These are phyloP conservation scores for Heteropelma amictum DNA, from an alignment of 2,888 invertebrate genomes.

Conservation along the genomic window DNA sequence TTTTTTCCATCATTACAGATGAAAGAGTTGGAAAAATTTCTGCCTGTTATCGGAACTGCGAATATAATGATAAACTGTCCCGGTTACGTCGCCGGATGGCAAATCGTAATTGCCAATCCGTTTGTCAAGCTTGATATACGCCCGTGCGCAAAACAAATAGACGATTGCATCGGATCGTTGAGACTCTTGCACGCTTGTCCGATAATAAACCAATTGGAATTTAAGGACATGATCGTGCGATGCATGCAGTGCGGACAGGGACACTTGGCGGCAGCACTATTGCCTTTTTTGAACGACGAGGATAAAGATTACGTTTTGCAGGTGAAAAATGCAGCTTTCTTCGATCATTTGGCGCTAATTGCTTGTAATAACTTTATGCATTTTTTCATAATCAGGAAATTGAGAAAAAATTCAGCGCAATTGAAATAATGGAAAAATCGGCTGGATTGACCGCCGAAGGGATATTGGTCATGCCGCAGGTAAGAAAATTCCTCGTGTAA, in stretches of 20 bases:
- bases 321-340: slow-evolving; percentile 57
- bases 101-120: slow-evolving; percentile 65
- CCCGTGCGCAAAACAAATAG: slow-evolving; percentile 61
- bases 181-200: slow-evolving; percentile 70
- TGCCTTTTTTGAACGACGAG: slow-evolving; percentile 66
- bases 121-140: slow-evolving; percentile 65
- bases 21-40: slow-evolving; percentile 64
- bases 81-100: slow-evolving; percentile 70
- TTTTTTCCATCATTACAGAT: slow-evolving; percentile 62
- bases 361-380: not conserved
- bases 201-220: slow-evolving; percentile 64
- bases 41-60: slow-evolving; percentile 63
- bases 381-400: slow-evolving; percentile 55
- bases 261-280: slow-evolving; percentile 67
- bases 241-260: slow-evolving; percentile 64
- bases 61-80: slow-evolving; percentile 62
- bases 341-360: not conserved
- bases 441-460: slow-evolving; percentile 62
- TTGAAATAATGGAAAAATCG: slow-evolving; percentile 58
- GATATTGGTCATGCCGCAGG: slow-evolving; percentile 63
- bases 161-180: slow-evolving; percentile 66
- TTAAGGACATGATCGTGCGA: slow-evolving; percentile 60
- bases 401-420: slow-evolving; percentile 37
- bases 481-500: slow-evolving; percentile 15
- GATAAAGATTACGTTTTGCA: slow-evolving; percentile 60